A percentile compares a stretch with the other conserved stretches of the same genome.
phyloP scores from a whole-genome alignment of 2,113 vertebrate genomes.

The Gobius niger region DNA sequence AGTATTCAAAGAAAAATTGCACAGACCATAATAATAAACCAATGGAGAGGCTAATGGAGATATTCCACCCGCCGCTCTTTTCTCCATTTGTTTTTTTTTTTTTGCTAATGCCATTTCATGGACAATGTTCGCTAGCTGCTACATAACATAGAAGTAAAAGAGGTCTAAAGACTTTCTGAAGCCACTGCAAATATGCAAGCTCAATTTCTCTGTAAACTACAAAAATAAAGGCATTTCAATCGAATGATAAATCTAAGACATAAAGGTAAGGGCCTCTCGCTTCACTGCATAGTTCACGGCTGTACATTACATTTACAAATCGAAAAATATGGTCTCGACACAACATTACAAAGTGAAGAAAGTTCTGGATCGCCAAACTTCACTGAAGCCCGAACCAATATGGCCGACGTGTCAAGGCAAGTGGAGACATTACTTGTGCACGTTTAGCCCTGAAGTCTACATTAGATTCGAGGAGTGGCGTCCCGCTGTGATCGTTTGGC shows the following conservation, averaged over 20 bases:
- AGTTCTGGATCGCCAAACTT: slow-evolving; percentile 27
- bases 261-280: slow-evolving; percentile 55
- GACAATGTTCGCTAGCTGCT: too few relatives aligned
- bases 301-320: slow-evolving; percentile 58
- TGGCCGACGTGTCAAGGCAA: slow-evolving; percentile 18
- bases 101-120: too few relatives aligned
- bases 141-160: too few relatives aligned
- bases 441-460: slow-evolving; percentile 29
- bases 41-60: too few relatives aligned
- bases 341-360: slow-evolving; percentile 27
- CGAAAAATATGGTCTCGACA: background rate
- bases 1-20: too few relatives aligned
- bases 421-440: slow-evolving; percentile 31
- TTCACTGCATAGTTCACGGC: slow-evolving; percentile 66
- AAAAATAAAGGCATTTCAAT: slow-evolving; percentile 58
- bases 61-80: too few relatives aligned
- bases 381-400: slow-evolving; percentile 37
- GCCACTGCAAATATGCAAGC: slow-evolving; percentile 8
- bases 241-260: slow-evolving; percentile 59
- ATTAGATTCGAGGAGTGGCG: slow-evolving; percentile 26
- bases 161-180: too few relatives aligned
- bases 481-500: slow-evolving; percentile 36
- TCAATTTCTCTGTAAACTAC: slow-evolving; percentile 41
- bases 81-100: too few relatives aligned
- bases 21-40: too few relatives aligned